Evolutionary conservation across 2,113 vertebrate species (phyloP), one percentile per base, ranked within the genome.

Genomic region (Cariama cristata): DNA sequence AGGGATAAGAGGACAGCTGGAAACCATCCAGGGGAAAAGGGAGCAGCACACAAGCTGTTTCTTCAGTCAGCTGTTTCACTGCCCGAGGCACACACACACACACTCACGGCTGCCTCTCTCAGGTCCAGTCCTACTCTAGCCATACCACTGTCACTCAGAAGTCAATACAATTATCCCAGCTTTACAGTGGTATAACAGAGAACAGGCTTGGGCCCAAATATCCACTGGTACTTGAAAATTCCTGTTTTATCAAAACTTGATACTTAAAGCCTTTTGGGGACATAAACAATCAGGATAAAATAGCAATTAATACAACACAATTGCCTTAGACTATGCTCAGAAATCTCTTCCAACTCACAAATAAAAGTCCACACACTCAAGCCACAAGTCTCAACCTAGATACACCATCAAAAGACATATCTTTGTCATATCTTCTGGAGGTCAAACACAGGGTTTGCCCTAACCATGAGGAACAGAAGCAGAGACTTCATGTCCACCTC

Each of bases 1-100:
- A 68, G 55, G 83, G 59, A 72, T 90, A 96, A 94, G 53, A 88
- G 49, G 63, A 96, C 90, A 95, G 84, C 93, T 95, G 96, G 93
- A 97, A 97, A 76, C 7, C 72, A 95, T 91, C 86, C 93, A 81
- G 52, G n/a, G 66, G 35, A 96, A 96, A 95, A 44, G 32, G 66
- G 72, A 95, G 63, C 92, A 90, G 44, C 72, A 56, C 55, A 90
- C 59, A 75, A 90, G 58, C 83, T 90, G n/a, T 88, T 95, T 91
- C 88, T 96, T 96, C 86, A 89, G 77, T 91, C 93, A 87, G 55
- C 72, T 87, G 52, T 85, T 97, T 91, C 59, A 45, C 68, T 91
- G 80, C 77, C 63, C 64, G 80, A 91, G 80, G 89, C 35, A 4
- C 44, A 44, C 32, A 47, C 40, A 86, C 1, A 3, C 88, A 89